These are phyloP conservation scores for Philereme transversata DNA, from an alignment of 2,888 invertebrate species.

Conservation along the genomic window DNA sequence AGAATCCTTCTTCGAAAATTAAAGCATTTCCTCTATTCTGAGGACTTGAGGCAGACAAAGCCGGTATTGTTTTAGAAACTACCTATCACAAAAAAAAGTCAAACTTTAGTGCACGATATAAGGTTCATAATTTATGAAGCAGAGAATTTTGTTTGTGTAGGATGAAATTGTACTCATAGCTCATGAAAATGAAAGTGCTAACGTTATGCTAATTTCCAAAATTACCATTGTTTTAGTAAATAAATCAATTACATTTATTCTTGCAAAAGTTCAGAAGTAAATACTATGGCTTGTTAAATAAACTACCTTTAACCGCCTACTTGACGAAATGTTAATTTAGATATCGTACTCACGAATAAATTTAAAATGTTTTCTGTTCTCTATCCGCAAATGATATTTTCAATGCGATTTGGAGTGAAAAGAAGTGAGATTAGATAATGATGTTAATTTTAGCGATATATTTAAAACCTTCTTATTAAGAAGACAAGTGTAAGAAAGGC, in stretches of 20 bases:
- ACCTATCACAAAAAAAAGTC: slow-evolving; percentile 16
- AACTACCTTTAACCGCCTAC: slow-evolving; percentile 22
- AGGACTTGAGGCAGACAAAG: slow-evolving; percentile 51
- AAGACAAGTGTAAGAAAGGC: too few species aligned
- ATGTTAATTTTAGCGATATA: too few species aligned
- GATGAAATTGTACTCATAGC: slow-evolving; percentile 24
- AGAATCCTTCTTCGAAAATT: slow-evolving; percentile 34
- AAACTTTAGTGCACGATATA: not conserved
- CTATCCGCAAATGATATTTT: not conserved
- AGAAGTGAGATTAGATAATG: too few species aligned
- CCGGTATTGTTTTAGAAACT: slow-evolving; percentile 46
- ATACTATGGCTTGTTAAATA: slow-evolving; percentile 28
- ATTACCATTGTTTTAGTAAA: slow-evolving; percentile 22
- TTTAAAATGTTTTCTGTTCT: slow-evolving; percentile 4
- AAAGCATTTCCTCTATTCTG: slow-evolving; percentile 48
- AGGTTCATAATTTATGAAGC: not conserved
- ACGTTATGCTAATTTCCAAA: slow-evolving; percentile 27
- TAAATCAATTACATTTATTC: slow-evolving; percentile 23
- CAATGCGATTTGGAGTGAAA: not conserved
- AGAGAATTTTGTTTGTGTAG: not conserved
- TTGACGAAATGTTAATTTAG: slow-evolving; percentile 5
- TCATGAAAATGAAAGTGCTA: slow-evolving; percentile 21
- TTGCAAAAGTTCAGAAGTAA: slow-evolving; percentile 21
- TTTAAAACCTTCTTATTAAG: too few species aligned
- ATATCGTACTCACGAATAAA: slow-evolving; percentile 19